These are phyloP conservation scores for Deilephila porcellus DNA, from an alignment of 2,888 invertebrate genomes.

Conservation along the genomic window DNA sequence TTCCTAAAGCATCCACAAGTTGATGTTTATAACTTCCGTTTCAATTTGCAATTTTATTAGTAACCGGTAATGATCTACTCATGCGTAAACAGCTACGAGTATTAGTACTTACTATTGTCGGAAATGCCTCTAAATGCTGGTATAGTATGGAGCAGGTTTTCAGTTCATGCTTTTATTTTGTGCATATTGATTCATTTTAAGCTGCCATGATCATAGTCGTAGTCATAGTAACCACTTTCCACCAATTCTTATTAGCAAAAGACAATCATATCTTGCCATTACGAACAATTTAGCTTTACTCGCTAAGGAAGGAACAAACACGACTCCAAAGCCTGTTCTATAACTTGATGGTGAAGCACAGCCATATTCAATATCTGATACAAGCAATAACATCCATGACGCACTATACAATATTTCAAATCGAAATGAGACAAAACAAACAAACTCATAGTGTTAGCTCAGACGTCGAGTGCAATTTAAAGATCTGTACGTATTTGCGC, in stretches of 20 bases:
- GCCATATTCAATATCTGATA: not conserved
- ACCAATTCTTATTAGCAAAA: too few species aligned
- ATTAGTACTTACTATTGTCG: not conserved
- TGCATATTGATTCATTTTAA: too few species aligned
- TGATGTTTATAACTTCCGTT: not conserved
- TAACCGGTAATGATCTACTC: not conserved
- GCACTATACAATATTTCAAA: slow-evolving; percentile 7
- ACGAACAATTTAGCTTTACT: too few species aligned
- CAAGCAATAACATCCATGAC: not conserved
- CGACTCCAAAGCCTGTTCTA: too few species aligned
- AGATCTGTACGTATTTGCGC: slow-evolving; percentile 25
- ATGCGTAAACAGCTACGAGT: not conserved
- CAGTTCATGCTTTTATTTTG: too few species aligned
- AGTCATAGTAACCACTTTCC: too few species aligned
- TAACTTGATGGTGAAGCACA: too few species aligned
- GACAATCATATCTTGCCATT: too few species aligned
- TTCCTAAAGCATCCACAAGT: not conserved
- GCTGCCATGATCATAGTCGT: too few species aligned
- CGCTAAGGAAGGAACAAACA: too few species aligned
- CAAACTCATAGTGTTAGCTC: not conserved
- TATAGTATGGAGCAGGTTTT: too few species aligned
- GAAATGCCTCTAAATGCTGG: not conserved
- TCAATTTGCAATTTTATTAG: not conserved
- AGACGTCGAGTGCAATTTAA: slow-evolving; percentile 9
- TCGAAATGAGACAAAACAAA: slow-evolving; percentile 16